Percentiles rank a stretch among this genome's conserved stretches.
These are phyloP conservation scores for Oxyteleia sp. DNA, from an alignment of 2,888 invertebrate genomes.

Conservation along the genomic window DNA sequence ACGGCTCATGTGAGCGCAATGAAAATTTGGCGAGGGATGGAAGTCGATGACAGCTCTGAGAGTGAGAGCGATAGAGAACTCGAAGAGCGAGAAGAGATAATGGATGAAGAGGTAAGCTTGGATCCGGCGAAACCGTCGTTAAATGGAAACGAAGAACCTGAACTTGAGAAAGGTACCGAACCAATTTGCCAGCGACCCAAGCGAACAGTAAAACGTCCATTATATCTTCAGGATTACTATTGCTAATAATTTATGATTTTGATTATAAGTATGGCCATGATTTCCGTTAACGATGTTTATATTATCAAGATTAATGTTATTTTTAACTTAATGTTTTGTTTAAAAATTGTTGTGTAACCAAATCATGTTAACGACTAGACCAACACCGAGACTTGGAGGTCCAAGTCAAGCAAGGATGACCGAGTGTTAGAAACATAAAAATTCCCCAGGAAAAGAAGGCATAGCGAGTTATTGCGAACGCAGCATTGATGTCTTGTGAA, in stretches of 20 bases:
- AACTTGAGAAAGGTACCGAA: too few relatives aligned
- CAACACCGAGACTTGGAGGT: neutral
- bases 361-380: too few relatives aligned
- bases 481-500: too few relatives aligned
- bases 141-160: too few relatives aligned
- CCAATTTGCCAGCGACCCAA: neutral
- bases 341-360: too few relatives aligned
- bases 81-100: too few relatives aligned
- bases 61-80: neutral
- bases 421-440: slow-evolving; percentile 8
- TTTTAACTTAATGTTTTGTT: neutral
- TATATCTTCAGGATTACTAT: neutral
- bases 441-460: too few relatives aligned
- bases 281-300: too few relatives aligned
- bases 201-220: neutral
- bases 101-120: too few relatives aligned
- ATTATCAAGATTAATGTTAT: neutral
- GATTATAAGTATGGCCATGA: neutral
- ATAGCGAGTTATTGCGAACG: too few relatives aligned
- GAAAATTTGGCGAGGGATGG: slow-evolving; percentile 1
- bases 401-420: slow-evolving; percentile 1
- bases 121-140: too few relatives aligned
- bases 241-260: too few relatives aligned
- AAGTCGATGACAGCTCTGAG: neutral
- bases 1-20: neutral